Evolutionary conservation across 2,797 vertebrate species (phyloP), one percentile per base, ranked within the genome.

Genomic region (Acanthornis magna): DNA sequence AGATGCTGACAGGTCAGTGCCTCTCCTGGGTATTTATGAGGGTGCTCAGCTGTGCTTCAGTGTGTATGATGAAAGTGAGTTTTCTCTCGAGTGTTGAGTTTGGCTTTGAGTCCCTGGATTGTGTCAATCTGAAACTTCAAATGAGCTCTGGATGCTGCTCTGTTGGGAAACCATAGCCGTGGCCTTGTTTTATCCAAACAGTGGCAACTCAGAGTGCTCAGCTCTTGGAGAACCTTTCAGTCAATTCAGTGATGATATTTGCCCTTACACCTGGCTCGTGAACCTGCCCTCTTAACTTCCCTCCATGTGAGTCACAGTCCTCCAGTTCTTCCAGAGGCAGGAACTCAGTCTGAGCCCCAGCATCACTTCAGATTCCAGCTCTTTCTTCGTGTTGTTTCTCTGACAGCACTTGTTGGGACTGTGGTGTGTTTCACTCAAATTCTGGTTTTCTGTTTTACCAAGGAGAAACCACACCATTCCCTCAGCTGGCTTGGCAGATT

Each of bases 401-500:
- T 87, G 75, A 82, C 70, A 94, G 45, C n/a, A 26, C 38, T 87
- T 82, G 72, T 73, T 0, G 1, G 81, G 82, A n/a, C 80, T 80
- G 76, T 77, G 94, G 85, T 75, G 30, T 91, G 85, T 95, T 95
- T 75, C 82, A 58, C 45, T 94, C 68, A 84, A 90, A 72, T 75
- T 89, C 74, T 88, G 80, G 80, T 72, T 96, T 95, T 85, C 79
- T 85, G 90, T 93, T 85, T 88, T 43, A 91, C 85, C 87, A 63
- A 67, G 68, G 18, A 90, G 50, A 91, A 95, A 85, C 95, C 92
- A 73, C 90, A 79, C 79, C 30, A 2, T 93, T 91, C 91, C 91
- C 89, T 77, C 89, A 70, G 77, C 34, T 84, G 76, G 68, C 80
- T 93, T 95, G 87, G 89, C 93, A 78, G 54, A 19, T 19, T 54